Evolutionary conservation across 2,797 vertebrate genomes (phyloP), one percentile per base, ranked within the genome.

Genomic region (Salmo trutta): DNA sequence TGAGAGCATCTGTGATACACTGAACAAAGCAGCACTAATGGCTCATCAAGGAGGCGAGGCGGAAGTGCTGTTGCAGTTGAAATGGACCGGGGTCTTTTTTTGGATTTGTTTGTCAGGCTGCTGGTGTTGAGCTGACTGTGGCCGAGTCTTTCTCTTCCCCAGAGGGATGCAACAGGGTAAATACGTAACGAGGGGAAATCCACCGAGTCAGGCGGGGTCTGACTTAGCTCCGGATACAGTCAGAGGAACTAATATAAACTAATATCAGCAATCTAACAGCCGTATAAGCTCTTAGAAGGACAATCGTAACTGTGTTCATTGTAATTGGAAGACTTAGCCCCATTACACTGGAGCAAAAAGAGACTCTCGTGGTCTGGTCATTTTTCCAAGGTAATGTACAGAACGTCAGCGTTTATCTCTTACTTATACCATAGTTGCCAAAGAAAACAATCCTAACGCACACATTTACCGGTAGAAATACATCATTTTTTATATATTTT

Each of bases 21-120:
- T 84, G 80, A 83, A 83, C 84, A 84, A 81, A 76, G 53, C 80
- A 71, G 67, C 66, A 85, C 76, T 83, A 83, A 89, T 77, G 86
- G 82, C 85, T 69, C 5, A 79, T 56, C 74, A 27, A 81, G 73
- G 29, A 31, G 29, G 29, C 0, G 17, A n/a, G 54, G 19, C 54
- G 0, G 54, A n/a, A 19, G 54, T 56, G 17, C 54, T 15, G 19
- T 82, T 56, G 17, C 54, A 3, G 19, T 82, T 86, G 77, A 77
- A 16, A 65, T 75, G 0, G 36, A 76, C 47, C 24, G 10, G 12
- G n/a, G 62, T 27, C 8, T 27, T 56, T 56, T 6, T 4, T 53
- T 56, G 17, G 19, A 1, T 15, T 56, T 3, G 52, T 53, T 53
- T 53, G 52, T 53, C 16, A 56, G 54, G 17, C n/a, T 17, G 16